These are phyloP conservation scores for Caranx melampygus DNA, from an alignment of 2,113 vertebrate genomes.

Conservation along the genomic window DNA sequence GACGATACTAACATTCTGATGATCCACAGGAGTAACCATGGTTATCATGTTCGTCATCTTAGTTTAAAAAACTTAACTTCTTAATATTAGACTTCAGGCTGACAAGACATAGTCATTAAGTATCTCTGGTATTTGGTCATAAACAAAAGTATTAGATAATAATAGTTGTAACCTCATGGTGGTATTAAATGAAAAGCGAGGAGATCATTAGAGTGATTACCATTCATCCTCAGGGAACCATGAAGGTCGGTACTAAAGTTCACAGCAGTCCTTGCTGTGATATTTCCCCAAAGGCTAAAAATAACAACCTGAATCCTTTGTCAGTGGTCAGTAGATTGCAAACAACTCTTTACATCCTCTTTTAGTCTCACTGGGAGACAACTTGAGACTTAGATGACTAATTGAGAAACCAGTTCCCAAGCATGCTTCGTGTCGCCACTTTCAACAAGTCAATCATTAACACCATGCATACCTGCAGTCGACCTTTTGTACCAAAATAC, in stretches of 20 bases:
- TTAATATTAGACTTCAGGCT: not conserved
- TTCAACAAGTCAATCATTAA: conserved; percentile 82
- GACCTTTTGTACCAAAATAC: conserved; percentile 84
- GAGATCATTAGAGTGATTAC: too few species aligned
- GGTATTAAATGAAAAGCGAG: not conserved
- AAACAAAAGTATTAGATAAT: not conserved
- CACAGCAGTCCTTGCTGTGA: not conserved
- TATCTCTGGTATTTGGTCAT: too few species aligned
- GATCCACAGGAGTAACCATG: not conserved
- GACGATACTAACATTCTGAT: not conserved
- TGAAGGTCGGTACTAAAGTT: too few species aligned
- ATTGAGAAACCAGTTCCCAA: conserved; percentile 59
- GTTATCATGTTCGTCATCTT: not conserved
- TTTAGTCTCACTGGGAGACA: conserved; percentile 45
- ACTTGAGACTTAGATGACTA: conserved; percentile 57
- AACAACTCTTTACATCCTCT: not conserved
- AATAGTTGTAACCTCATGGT: not conserved
- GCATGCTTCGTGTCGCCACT: conserved; percentile 58
- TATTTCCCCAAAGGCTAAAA: not conserved
- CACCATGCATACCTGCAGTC: conserved; percentile 77
- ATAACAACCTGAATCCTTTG: not conserved
- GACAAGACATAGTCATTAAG: too few species aligned
- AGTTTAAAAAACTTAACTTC: not conserved
- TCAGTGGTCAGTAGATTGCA: not conserved
- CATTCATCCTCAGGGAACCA: not conserved